Evolutionary conservation across 2,888 invertebrate species (phyloP).

Genomic region (Pharmacophagus antenor): DNA sequence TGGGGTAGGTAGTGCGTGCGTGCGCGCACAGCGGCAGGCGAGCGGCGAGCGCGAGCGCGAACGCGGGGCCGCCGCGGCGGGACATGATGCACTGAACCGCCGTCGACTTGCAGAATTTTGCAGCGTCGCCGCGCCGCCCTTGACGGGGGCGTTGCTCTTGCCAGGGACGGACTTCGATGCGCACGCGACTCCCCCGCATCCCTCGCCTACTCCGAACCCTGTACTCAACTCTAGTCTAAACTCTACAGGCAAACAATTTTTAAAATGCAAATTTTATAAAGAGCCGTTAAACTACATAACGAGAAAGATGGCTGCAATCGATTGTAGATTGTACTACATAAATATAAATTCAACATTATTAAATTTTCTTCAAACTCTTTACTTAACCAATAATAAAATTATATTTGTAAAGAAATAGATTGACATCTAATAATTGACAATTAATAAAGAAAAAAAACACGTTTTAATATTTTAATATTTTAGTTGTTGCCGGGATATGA

Average conservation of each 20-base stretch:
- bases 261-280: constrained; percentile 17
- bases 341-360: too few species aligned
- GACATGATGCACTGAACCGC: constrained; percentile 75
- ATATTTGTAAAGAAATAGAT: background rate
- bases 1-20: constrained; percentile 64
- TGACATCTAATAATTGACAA: too few species aligned
- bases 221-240: constrained; percentile 35
- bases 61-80: constrained; percentile 79
- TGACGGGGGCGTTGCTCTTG: constrained; percentile 81
- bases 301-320: constrained; percentile 12
- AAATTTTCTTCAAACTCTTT: too few species aligned
- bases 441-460: background rate
- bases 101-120: constrained; percentile 78
- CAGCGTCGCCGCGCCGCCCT: constrained; percentile 81
- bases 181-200: constrained; percentile 73
- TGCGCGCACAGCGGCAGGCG: constrained; percentile 49
- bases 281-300: constrained; percentile 1
- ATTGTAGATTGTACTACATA: too few species aligned
- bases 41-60: constrained; percentile 57
- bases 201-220: constrained; percentile 50
- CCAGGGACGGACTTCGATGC: constrained; percentile 76
- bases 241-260: constrained; percentile 38
- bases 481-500: background rate
- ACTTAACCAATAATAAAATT: too few species aligned
- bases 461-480: too few species aligned